phyloP scores from a whole-genome alignment of 2,113 vertebrate species.

The Corythornis madagascariensis region DNA sequence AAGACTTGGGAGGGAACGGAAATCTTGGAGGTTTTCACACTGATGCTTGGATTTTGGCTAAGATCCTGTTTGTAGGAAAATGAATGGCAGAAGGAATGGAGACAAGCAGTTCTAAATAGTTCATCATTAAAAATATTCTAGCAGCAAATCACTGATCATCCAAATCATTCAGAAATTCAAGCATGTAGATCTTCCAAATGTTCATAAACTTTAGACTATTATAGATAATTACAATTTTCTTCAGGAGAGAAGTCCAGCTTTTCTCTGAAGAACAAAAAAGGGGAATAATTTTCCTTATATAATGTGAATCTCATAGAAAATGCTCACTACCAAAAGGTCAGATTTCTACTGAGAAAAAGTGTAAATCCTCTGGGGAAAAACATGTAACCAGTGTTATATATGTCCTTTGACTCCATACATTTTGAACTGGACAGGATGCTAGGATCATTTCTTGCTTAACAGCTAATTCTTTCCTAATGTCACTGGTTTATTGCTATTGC shows the following conservation, averaged over 20 bases:
- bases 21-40: background rate
- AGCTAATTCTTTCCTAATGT: constrained; percentile 35
- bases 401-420: background rate
- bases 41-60: accelerated
- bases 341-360: background rate
- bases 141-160: background rate
- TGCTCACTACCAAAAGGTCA: background rate
- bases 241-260: background rate
- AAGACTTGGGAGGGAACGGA: background rate
- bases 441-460: background rate
- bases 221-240: background rate
- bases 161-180: background rate
- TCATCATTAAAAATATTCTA: background rate
- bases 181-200: background rate
- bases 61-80: background rate
- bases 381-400: background rate
- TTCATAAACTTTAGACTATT: background rate
- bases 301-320: background rate
- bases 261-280: background rate
- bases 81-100: background rate
- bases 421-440: background rate
- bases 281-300: background rate
- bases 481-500: background rate
- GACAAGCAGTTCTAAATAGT: background rate
- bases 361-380: background rate